These are phyloP conservation scores for Neolamprologus multifasciatus DNA, from an alignment of 2,797 vertebrate species.

Conservation along the genomic window DNA sequence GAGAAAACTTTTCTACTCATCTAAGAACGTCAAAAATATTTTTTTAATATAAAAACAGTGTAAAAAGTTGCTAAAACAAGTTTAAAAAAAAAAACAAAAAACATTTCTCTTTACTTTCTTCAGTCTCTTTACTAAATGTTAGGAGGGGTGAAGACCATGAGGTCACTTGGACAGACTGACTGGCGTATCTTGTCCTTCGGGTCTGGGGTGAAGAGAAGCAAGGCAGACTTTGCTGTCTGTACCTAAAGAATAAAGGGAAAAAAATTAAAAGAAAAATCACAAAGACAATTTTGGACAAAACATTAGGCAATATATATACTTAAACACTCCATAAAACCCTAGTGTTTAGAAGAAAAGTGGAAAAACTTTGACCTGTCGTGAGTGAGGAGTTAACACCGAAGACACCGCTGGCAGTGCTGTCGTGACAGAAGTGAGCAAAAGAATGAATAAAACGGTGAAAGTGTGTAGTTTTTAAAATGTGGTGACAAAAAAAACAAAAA, in stretches of 20 bases:
- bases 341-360: neutral
- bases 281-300: neutral
- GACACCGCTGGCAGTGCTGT: constrained; percentile 48
- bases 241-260: constrained; percentile 8
- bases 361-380: constrained; percentile 58
- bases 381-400: constrained; percentile 30
- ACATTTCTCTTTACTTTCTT: neutral
- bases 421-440: constrained; percentile 1
- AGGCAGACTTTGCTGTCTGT: constrained; percentile 28
- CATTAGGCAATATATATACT: neutral
- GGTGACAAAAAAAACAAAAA: too few relatives aligned
- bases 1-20: neutral
- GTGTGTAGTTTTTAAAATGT: neutral
- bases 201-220: constrained; percentile 74
- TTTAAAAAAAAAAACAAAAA: neutral
- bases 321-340: neutral
- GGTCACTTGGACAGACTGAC: constrained; percentile 71
- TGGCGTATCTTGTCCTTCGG: constrained; percentile 60
- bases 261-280: fast-evolving
- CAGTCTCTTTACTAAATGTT: neutral
- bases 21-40: neutral
- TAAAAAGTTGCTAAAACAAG: neutral
- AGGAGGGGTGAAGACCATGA: constrained; percentile 78
- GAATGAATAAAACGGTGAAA: neutral
- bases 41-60: neutral